Evolutionary conservation across 2,888 invertebrate genomes (phyloP), one percentile per base, ranked within the genome.

Genomic region (Scrobipalpa costella): DNA sequence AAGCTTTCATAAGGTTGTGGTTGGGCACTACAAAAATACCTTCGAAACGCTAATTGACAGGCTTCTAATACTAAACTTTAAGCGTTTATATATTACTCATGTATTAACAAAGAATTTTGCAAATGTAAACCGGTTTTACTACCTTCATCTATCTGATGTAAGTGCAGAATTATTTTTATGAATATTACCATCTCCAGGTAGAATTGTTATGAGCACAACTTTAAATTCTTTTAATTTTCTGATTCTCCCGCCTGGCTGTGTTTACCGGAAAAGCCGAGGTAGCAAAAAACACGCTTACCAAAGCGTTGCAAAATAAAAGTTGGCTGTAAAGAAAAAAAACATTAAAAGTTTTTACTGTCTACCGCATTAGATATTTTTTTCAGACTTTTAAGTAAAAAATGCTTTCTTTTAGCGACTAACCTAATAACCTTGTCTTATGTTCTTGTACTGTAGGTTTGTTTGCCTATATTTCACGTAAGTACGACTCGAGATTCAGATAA

Each of bases 281-380:
- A 34, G 55, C 55, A 55, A 33, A 50, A 50, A 55, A 33, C 34
- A 55, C 55, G 55, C 5, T 33, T 13, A 33, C 55, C 17, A 52
- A 52, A 55, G 55, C 55, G 34, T n/a, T 34, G 55, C 55, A 55
- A 55, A 52, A 34, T 55, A 55, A 34, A 55, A 34, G 7, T 15
- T 34, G 17, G 7, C 15, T 7, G 7, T 11, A 33, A 49, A 49
- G 34, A 55, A 34, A 15, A 55, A 55, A 33, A 33, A n/a, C 27
- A 27, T 55, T 55, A 55, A 55, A 55, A 55, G 27, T 33, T 55
- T 55, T 55, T 55, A n/a, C 27, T 55, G n/a, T 33, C n/a, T 33
- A 33, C 55, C 33, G 33, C 13, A 33, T 55, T 33, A 21, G 49
- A 50, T 19, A 19, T 52, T 8, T 8, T 11, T 52, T 47, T n/a